Conservation (phyloP, 2,888 invertebrate genomes). For the Stenurella melanura region DNA sequence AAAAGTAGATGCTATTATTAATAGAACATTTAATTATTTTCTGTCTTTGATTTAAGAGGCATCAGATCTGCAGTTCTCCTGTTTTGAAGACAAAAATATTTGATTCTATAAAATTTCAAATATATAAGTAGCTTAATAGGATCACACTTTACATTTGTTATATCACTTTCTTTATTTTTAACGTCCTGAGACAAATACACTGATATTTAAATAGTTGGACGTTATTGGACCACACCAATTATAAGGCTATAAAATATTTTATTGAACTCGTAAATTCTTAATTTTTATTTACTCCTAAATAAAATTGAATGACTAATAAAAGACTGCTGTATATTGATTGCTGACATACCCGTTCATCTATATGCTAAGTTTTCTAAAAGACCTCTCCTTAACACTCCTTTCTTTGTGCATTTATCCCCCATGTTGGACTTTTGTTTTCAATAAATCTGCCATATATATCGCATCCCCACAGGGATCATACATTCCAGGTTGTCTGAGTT, state of each 20-base stretch:
- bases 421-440: conserved; percentile 13
- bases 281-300: conserved; percentile 25
- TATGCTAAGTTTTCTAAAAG: neutral
- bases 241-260: conserved; percentile 28
- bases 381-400: neutral
- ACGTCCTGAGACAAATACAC: neutral
- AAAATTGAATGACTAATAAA: conserved; percentile 2
- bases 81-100: no score
- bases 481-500: conserved; percentile 32
- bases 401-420: conserved; percentile 2
- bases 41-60: no score
- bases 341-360: neutral
- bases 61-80: no score
- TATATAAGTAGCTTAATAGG: neutral
- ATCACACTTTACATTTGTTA: neutral
- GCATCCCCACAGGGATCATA: conserved; percentile 27
- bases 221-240: conserved; percentile 10
- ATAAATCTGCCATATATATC: conserved; percentile 22
- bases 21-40: no score
- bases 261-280: conserved; percentile 20
- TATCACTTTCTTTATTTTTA: neutral
- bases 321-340: neutral
- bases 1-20: no score
- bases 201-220: conserved; percentile 9
- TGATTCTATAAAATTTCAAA: no score